Percentiles rank a stretch among this genome's conserved stretches.
Evolutionary conservation across 2,797 vertebrate genomes (phyloP).

Genomic region (Moxostoma hubbsi): DNA sequence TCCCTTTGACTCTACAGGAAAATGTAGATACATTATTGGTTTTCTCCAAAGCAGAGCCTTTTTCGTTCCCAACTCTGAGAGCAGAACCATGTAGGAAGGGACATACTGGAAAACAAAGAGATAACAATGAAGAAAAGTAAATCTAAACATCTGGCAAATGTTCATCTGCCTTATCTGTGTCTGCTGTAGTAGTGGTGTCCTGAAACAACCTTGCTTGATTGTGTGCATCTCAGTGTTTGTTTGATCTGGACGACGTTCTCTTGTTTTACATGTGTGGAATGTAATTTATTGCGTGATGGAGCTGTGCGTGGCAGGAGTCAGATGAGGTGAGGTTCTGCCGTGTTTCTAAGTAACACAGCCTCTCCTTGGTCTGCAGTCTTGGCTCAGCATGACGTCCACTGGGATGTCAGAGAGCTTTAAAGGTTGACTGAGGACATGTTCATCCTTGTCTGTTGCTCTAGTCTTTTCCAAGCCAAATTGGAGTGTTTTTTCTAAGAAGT

Average conservation of each 20-base stretch:
- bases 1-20: neutral
- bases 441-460: neutral
- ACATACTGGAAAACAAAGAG: neutral
- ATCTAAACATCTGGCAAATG: slow-evolving; percentile 34
- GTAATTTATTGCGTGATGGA: slow-evolving; percentile 29
- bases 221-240: neutral
- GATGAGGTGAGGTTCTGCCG: slow-evolving; percentile 27
- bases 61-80: neutral
- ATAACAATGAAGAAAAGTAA: slow-evolving; percentile 8
- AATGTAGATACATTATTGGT: neutral
- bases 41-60: neutral
- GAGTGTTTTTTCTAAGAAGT: neutral
- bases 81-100: neutral
- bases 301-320: slow-evolving; percentile 19
- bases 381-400: neutral
- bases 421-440: slow-evolving; percentile 35
- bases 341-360: slow-evolving; percentile 35
- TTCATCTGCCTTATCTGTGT: neutral
- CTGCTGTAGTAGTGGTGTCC: slow-evolving; percentile 21
- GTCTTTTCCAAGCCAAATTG: slow-evolving; percentile 24
- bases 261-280: slow-evolving; percentile 35
- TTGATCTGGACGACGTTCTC: slow-evolving; percentile 21
- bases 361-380: slow-evolving; percentile 1
- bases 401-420: slow-evolving; percentile 32
- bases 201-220: slow-evolving; percentile 9